phyloP scores from a whole-genome alignment of 2,888 invertebrate genomes.

The Cheilosia urbana region DNA sequence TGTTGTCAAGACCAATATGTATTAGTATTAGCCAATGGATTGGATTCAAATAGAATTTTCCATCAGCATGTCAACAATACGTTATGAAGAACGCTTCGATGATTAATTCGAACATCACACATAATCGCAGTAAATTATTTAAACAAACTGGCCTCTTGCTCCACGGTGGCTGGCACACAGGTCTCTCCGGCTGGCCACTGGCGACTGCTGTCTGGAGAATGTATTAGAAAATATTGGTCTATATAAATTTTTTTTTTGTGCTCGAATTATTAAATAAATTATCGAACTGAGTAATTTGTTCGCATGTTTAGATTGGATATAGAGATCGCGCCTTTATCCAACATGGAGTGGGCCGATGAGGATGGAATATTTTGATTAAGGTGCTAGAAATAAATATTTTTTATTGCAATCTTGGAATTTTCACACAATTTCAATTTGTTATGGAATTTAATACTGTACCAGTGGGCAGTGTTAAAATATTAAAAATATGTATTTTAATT shows the following conservation, averaged over 20 bases:
- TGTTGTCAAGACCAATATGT: conserved; percentile 39
- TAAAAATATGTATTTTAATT: background rate
- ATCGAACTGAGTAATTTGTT: background rate
- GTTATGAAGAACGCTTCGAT: conserved; percentile 6
- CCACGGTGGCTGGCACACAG: conserved; percentile 4
- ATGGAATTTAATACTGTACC: conserved; percentile 19
- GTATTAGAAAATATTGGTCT: conserved; percentile 28
- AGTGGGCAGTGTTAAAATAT: background rate
- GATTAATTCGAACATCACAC: conserved; percentile 39
- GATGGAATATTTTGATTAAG: conserved; percentile 11
- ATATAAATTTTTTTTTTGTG: conserved; percentile 1
- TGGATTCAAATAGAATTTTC: conserved; percentile 31
- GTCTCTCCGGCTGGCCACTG: conserved; percentile 7
- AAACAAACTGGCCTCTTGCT: background rate
- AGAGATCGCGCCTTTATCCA: background rate
- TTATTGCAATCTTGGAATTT: conserved; percentile 2
- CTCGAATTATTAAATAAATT: conserved; percentile 11
- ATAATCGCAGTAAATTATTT: conserved; percentile 38
- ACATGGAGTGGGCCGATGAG: background rate
- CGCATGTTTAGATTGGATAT: conserved; percentile 7
- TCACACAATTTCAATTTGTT: conserved; percentile 1
- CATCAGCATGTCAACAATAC: conserved; percentile 54
- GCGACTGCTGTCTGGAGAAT: conserved; percentile 33
- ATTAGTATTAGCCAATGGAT: no score
- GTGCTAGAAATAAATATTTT: background rate